Conservation (phyloP, 2,888 invertebrate species). For the Ophion costatus region DNA sequence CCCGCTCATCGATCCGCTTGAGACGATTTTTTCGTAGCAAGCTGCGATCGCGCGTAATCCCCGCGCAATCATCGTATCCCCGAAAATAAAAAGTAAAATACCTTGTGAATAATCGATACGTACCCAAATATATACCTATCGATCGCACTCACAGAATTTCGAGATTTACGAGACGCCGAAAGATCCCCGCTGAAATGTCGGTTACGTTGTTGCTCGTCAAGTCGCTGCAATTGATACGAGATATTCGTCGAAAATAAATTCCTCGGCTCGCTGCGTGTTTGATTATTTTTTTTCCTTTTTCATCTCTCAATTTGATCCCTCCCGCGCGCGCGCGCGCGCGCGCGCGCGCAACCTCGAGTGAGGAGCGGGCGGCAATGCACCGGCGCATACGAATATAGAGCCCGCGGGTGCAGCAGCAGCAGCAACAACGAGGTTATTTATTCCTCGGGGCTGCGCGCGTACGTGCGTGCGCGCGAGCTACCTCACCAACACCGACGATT, state of each 20-base stretch:
- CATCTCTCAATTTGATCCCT: not conserved
- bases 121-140: not conserved
- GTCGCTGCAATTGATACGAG: slow-evolving; percentile 87
- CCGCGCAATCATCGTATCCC: not conserved
- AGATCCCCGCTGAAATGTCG: slow-evolving; percentile 88
- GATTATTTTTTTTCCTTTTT: not conserved
- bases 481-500: not conserved
- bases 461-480: not conserved
- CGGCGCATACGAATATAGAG: too few species aligned
- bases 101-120: not conserved
- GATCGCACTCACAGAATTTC: slow-evolving; percentile 91
- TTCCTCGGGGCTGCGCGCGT: too few species aligned
- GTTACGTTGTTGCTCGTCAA: slow-evolving; percentile 93
- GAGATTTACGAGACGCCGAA: slow-evolving; percentile 88
- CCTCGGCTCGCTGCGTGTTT: not conserved
- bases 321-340: not conserved
- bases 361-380: too few species aligned
- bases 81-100: not conserved
- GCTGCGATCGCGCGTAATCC: slow-evolving; percentile 85
- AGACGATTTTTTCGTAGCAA: slow-evolving; percentile 95
- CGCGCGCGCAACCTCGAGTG: not conserved
- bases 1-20: slow-evolving; percentile 89
- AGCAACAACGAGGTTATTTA: too few species aligned
- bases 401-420: too few species aligned
- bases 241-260: not conserved